phyloP scores from a whole-genome alignment of 2,888 invertebrate genomes.

The Ctenicera cuprea region DNA sequence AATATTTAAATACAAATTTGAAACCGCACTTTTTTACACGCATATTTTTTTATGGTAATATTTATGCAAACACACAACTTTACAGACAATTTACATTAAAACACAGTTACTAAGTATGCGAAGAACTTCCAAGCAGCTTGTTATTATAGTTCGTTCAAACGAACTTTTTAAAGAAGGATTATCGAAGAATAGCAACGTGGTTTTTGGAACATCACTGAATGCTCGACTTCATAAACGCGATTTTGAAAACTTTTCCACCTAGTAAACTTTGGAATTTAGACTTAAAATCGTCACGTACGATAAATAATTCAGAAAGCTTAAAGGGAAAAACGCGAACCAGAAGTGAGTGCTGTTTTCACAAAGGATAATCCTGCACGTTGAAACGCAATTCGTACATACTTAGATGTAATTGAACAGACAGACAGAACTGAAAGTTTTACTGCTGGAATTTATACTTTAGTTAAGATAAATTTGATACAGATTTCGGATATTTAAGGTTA shows the following conservation, averaged over 20 bases:
- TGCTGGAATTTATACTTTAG: too few relatives aligned
- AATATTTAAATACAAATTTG: too few relatives aligned
- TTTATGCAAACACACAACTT: too few relatives aligned
- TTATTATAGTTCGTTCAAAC: too few relatives aligned
- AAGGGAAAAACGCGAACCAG: constrained; percentile 9
- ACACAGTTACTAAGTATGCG: too few relatives aligned
- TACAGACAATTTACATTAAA: too few relatives aligned
- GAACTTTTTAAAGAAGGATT: too few relatives aligned
- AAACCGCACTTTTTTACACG: too few relatives aligned
- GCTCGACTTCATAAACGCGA: constrained; percentile 10
- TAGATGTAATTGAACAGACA: constrained; percentile 9
- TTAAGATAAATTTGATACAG: neutral
- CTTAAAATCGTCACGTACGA: constrained; percentile 19
- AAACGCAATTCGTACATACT: constrained; percentile 10
- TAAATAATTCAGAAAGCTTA: constrained; percentile 27
- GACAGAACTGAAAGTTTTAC: neutral
- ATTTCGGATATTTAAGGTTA: neutral
- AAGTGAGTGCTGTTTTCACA: constrained; percentile 26
- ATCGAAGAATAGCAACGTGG: too few relatives aligned
- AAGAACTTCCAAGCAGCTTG: too few relatives aligned
- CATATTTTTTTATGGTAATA: too few relatives aligned
- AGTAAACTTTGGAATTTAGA: constrained; percentile 17
- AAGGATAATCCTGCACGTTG: constrained; percentile 13
- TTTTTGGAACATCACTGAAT: too few relatives aligned
- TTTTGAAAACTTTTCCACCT: neutral